Percentiles rank a stretch among this genome's conserved stretches.
Conservation (phyloP, 2,113 vertebrate species). For the Eurypyga helias region DNA sequence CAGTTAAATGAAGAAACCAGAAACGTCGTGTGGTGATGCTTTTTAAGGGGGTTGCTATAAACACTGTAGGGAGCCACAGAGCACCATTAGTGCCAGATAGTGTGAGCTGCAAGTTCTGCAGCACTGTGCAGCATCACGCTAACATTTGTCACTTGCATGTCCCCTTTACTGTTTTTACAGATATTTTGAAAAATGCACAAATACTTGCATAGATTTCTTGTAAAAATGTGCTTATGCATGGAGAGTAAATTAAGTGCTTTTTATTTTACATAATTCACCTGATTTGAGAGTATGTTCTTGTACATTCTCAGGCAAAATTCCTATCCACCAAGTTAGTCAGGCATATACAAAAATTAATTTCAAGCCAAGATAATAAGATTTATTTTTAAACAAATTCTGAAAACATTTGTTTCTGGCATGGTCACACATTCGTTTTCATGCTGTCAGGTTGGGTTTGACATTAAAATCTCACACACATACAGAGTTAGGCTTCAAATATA, state of each 20-base stretch:
- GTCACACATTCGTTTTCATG: constrained; percentile 57
- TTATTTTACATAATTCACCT: neutral
- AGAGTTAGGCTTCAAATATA: constrained; percentile 20
- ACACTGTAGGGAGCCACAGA: neutral
- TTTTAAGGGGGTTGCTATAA: neutral
- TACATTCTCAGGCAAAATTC: neutral
- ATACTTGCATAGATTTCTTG: neutral
- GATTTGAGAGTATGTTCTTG: neutral
- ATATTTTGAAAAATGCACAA: neutral
- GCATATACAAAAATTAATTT: neutral
- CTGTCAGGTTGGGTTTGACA: constrained; percentile 47
- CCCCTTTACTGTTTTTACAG: neutral
- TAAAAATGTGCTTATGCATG: neutral
- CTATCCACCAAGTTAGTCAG: neutral
- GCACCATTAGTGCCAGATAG: neutral
- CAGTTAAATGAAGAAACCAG: neutral
- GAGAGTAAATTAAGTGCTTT: neutral
- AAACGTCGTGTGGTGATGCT: neutral
- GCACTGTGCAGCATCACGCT: neutral
- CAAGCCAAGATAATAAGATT: constrained; percentile 28
- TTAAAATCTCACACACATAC: constrained; percentile 42
- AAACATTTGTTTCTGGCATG: constrained; percentile 43
- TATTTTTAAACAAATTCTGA: neutral
- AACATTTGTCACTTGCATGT: neutral
- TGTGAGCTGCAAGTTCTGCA: neutral